These are phyloP conservation scores for Osedax frankpressi DNA, from an alignment of 2,888 invertebrate genomes.

Conservation along the genomic window DNA sequence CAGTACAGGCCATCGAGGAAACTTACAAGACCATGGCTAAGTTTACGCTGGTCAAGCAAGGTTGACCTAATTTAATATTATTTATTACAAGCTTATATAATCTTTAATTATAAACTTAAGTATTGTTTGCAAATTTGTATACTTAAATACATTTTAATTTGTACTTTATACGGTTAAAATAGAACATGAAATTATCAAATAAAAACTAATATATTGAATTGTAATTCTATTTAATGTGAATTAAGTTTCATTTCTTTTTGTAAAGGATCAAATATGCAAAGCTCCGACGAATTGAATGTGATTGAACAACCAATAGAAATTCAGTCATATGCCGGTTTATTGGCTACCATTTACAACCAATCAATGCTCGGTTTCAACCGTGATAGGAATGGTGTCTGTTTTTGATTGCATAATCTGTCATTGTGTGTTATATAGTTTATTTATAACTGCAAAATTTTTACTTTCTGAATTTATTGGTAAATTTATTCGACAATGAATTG, in stretches of 20 bases:
- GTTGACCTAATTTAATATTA: neutral
- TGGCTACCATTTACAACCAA: conserved; percentile 66
- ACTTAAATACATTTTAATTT: no score
- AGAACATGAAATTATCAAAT: no score
- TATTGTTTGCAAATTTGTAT: no score
- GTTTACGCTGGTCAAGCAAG: neutral
- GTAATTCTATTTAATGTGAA: no score
- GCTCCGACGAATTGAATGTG: conserved; percentile 27
- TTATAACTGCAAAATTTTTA: no score
- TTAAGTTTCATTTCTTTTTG: no score
- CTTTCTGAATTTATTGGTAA: no score
- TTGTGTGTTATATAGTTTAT: no score
- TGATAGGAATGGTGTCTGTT: conserved; percentile 69
- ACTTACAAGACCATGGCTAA: neutral
- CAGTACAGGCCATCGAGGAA: conserved; percentile 27
- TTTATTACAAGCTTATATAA: neutral
- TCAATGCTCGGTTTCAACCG: conserved; percentile 73
- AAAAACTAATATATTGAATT: no score
- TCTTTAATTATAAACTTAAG: no score
- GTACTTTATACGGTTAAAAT: no score
- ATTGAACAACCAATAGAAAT: conserved; percentile 53
- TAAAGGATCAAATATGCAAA: neutral
- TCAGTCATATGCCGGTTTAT: conserved; percentile 66
- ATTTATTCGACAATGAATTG: no score
- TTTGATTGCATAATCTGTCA: conserved; percentile 29